A percentile compares a stretch with the other conserved stretches of the same genome.
These are phyloP conservation scores for Clostera curtula DNA, from an alignment of 2,888 invertebrate genomes.

Conservation along the genomic window DNA sequence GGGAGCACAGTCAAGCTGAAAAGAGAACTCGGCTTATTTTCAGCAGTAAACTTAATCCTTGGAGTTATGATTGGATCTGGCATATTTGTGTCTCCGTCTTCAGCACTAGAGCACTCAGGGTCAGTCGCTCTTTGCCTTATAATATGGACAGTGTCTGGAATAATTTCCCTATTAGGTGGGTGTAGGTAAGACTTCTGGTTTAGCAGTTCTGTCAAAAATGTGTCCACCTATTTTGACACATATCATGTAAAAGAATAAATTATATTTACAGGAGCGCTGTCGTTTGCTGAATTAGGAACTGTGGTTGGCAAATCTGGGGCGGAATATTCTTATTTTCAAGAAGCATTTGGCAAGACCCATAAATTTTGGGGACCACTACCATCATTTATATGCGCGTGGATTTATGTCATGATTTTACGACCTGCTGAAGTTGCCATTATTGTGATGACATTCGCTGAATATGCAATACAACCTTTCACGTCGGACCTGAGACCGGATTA, in stretches of 20 bases:
- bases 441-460: constrained; percentile 84
- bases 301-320: constrained; percentile 87
- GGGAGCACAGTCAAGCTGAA: constrained; percentile 77
- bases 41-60: constrained; percentile 87
- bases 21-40: constrained; percentile 84
- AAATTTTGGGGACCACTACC: constrained; percentile 82
- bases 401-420: constrained; percentile 82
- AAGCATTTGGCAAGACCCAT: constrained; percentile 80
- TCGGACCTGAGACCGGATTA: constrained; percentile 53
- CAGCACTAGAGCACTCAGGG: constrained; percentile 83
- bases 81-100: constrained; percentile 89
- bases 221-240: not conserved
- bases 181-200: constrained; percentile 52
- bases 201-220: not conserved
- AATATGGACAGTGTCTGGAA: constrained; percentile 85
- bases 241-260: not conserved
- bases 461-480: constrained; percentile 79
- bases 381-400: constrained; percentile 85
- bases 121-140: constrained; percentile 86
- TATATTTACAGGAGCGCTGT: constrained; percentile 79
- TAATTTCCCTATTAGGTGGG: constrained; percentile 85
- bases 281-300: constrained; percentile 87
- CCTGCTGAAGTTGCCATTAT: constrained; percentile 88
- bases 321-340: constrained; percentile 86
- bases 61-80: constrained; percentile 95